Conservation (phyloP, 1,140 invertebrate genomes). For the Thaumatotibia leucotreta region DNA sequence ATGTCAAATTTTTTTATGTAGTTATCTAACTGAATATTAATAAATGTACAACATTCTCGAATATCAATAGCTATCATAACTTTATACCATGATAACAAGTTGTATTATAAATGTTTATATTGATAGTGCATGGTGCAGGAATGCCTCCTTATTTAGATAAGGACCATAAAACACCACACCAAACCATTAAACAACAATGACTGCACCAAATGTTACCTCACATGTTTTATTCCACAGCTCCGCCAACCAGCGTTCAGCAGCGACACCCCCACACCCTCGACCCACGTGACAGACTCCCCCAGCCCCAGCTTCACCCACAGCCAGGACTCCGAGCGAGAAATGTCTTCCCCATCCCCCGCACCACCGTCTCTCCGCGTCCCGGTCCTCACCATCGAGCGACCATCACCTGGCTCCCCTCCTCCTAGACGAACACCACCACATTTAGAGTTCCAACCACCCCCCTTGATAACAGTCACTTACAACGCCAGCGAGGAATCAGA, state of each 20-base stretch:
- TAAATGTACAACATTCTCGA: too few relatives aligned
- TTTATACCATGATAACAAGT: too few relatives aligned
- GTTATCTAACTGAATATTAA: too few relatives aligned
- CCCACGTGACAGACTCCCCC: slow-evolving; percentile 68
- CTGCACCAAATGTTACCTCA: too few relatives aligned
- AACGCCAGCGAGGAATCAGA: slow-evolving; percentile 87
- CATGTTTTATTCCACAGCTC: slow-evolving; percentile 55
- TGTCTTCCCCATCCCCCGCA: slow-evolving; percentile 62
- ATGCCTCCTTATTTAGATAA: too few relatives aligned
- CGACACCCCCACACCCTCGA: slow-evolving; percentile 66
- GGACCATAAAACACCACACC: too few relatives aligned
- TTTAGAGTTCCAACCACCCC: slow-evolving; percentile 81
- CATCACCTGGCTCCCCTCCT: slow-evolving; percentile 82
- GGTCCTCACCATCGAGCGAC: slow-evolving; percentile 79
- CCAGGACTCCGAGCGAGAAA: slow-evolving; percentile 67
- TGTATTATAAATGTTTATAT: too few relatives aligned
- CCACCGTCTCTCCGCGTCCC: slow-evolving; percentile 77
- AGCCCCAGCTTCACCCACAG: slow-evolving; percentile 71
- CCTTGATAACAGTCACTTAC: slow-evolving; percentile 85
- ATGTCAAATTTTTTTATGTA: too few relatives aligned
- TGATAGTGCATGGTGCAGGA: too few relatives aligned
- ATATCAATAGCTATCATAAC: too few relatives aligned
- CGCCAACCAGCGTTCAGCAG: slow-evolving; percentile 69
- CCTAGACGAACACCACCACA: slow-evolving; percentile 78
- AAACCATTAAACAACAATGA: too few relatives aligned